phyloP scores from a whole-genome alignment of 1,140 invertebrate species.

The Macrosteles quadrilineatus region DNA sequence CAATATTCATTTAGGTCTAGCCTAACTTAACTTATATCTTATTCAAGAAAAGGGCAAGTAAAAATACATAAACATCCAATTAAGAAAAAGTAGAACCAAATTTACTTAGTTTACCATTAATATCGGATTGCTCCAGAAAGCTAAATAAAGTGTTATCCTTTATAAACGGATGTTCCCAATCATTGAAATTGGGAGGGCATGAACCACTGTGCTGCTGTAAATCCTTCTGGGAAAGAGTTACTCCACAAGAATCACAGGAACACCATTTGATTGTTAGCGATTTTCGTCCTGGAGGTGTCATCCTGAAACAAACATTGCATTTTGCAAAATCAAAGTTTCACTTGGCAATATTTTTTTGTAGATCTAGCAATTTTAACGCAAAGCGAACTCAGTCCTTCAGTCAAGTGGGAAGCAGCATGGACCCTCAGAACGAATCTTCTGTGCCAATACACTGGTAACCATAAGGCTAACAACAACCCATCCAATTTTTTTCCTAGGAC shows the following conservation, averaged over 20 bases:
- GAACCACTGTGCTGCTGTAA: background rate
- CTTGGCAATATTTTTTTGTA: no score
- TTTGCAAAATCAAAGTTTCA: background rate
- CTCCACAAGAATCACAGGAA: background rate
- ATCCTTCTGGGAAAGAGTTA: background rate
- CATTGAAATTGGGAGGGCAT: background rate
- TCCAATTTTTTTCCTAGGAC: no score
- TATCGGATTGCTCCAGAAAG: background rate
- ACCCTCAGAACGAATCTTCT: no score
- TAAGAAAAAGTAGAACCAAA: background rate
- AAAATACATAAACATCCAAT: background rate
- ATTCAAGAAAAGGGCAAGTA: no score
- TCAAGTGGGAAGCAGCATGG: no score
- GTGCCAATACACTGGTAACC: no score
- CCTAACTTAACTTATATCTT: no score
- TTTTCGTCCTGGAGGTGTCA: background rate
- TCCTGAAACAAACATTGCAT: background rate
- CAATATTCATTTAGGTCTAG: no score
- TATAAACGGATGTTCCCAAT: background rate
- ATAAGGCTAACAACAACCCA: no score
- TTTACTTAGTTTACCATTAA: background rate
- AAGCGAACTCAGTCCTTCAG: no score
- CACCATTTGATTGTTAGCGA: background rate
- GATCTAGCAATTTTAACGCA: no score
- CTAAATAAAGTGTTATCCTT: background rate